Evolutionary conservation across 2,113 vertebrate genomes (phyloP).

Genomic region (Emydura subglobosa): DNA sequence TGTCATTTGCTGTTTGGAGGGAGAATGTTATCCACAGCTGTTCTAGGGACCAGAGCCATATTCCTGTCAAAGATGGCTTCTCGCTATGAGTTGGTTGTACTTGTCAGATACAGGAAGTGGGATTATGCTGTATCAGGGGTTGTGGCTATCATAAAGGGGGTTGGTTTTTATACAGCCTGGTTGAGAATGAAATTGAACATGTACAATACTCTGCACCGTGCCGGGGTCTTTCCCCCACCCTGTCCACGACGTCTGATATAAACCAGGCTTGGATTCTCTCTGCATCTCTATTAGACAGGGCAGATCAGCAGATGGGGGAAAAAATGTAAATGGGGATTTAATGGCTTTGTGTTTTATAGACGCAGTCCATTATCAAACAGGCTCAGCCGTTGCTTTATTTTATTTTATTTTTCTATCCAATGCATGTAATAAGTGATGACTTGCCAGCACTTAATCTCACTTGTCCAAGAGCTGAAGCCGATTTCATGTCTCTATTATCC

Average conservation of each 20-base stretch:
- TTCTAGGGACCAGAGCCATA: background rate
- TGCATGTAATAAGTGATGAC: background rate
- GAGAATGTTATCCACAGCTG: background rate
- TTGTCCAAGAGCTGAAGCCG: background rate
- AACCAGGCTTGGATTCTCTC: conserved; percentile 45
- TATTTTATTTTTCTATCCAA: background rate
- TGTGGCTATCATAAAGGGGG: conserved; percentile 19
- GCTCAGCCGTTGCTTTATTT: background rate
- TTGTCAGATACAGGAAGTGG: background rate
- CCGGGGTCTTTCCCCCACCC: background rate
- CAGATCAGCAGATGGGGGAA: conserved; percentile 15
- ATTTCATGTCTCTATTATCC: background rate
- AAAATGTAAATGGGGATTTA: conserved; percentile 50
- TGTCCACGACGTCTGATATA: conserved; percentile 34
- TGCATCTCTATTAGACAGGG: conserved; percentile 33
- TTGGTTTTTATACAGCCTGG: background rate
- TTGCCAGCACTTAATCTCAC: background rate
- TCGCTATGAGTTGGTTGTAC: background rate
- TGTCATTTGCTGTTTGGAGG: background rate
- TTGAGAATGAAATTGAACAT: conserved; percentile 64
- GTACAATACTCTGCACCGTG: background rate
- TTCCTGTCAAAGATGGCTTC: background rate
- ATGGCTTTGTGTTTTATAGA: conserved; percentile 44
- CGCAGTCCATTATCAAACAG: background rate
- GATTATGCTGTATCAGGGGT: conserved; percentile 17